Base-by-base conservation (phyloP, 2,113 vertebrate species). In the Hippocampus comes region DNA sequence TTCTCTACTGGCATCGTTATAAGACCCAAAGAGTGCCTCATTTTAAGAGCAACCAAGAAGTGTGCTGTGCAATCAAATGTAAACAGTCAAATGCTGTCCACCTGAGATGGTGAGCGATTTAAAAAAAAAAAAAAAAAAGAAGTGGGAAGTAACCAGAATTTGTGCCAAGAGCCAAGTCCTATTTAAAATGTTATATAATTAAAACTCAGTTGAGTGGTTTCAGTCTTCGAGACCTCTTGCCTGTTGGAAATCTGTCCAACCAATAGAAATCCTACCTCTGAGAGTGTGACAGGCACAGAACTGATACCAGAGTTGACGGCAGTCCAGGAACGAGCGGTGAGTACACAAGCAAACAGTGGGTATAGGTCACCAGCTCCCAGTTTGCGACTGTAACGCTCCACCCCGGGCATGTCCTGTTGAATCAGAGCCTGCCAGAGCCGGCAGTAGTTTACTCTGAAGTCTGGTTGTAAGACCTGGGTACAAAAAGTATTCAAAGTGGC, bases 341-440 rank as follows among this genome's bases (percentile, higher is more conserved):
- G 91, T 85, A 99, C 93, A 57, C 97, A 99, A 68, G 97, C 95
- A 0, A 99, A 97, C 49, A 99, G 91, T 0, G 96, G 94, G 79
- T 95, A 99, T 48, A 98, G 83, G 7, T 97, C 94, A 4, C 96
- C 97, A 0, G 95, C 95, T 6, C 97, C 96, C 10, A 99, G 92
- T 17, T 87, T 88, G 64, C 85, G 94, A 87, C 96, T 94, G 81
- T 97, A 97, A 25, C 87, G 92, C 89, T 96, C 93, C 63, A 97
- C 90, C 2, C 79, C 86, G 67, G 93, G 84, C 94, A 98, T 94
- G 80, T 99, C 94, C 0, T 92, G 90, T 71, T 91, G 91, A 77
- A 99, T 97, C 77, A 99, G 91, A 41, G 96, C 91, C 89, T 96
- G 95, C 97, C 97, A 99, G 72, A 99, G 94, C 11, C 61, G 93